Percentiles rank a stretch among this genome's conserved stretches.
phyloP scores from a whole-genome alignment of 2,113 vertebrate species.

The Oryzias celebensis region DNA sequence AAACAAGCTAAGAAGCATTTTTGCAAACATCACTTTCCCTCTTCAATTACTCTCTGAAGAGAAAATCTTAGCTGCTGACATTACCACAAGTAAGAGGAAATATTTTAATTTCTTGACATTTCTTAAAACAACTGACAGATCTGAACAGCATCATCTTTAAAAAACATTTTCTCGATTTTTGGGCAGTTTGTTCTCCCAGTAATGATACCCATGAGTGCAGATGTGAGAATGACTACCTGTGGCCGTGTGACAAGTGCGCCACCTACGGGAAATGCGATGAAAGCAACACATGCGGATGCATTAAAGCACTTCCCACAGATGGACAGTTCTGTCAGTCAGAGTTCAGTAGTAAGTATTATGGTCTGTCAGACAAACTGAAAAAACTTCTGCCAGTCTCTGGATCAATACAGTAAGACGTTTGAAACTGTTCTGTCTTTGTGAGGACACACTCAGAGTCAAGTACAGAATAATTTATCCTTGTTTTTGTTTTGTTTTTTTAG shows the following conservation, averaged over 20 bases:
- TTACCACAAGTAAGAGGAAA: conserved; percentile 52
- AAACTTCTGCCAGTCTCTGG: too few species aligned
- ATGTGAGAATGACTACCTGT: conserved; percentile 44
- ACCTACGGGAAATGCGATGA: conserved; percentile 35
- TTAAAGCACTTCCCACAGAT: conserved; percentile 25
- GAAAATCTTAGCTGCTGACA: conserved; percentile 22
- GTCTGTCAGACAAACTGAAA: not conserved
- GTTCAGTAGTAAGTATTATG: not conserved
- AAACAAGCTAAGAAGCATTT: conserved; percentile 25
- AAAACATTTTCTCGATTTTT: not conserved
- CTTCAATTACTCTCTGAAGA: conserved; percentile 4
- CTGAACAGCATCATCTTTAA: too few species aligned
- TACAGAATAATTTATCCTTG: not conserved
- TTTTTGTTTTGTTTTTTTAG: conserved; percentile 1
- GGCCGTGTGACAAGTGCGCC: conserved; percentile 47
- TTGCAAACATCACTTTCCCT: conserved; percentile 18
- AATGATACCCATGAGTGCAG: conserved; percentile 18
- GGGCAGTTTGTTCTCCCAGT: conserved; percentile 36
- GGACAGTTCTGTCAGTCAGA: conserved; percentile 14
- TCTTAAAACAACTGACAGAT: too few species aligned
- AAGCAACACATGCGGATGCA: conserved; percentile 40
- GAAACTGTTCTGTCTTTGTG: not conserved
- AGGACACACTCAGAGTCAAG: not conserved
- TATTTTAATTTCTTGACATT: not conserved
- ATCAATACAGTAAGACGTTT: not conserved